Base-by-base conservation (phyloP, 2,797 vertebrate genomes). In the Balearica regulorum region DNA sequence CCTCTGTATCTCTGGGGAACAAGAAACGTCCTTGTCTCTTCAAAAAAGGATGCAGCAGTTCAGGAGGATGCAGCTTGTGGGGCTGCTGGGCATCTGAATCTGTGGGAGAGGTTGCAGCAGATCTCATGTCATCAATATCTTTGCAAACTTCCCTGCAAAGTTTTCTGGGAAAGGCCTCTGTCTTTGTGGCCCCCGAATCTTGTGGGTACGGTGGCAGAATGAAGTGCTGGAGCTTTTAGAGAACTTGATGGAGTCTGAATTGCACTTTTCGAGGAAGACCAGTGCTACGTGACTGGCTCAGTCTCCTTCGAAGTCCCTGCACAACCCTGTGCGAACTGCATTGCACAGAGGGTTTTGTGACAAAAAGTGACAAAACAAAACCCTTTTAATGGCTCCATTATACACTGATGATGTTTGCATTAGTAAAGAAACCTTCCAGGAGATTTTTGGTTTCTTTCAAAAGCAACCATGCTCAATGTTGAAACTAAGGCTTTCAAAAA, bases 61-160 rank as follows among this genome's bases (percentile, higher is more conserved):
- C 41, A 51, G 57, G 28, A 49, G 6, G 22, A 49, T 6, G 15
- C 33, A 61, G 46, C 22, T 46, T 80, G 33, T 3, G 11, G 41
- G 71, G 57, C 49, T 92, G 24, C 26, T 37, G 44, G 46, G 25
- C 35, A n/a, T 26, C 17, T 39, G 35, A 65, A 78, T 77, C n/a
- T 71, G 66, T 4, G 1, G 41, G 13, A n/a, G 31, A 83, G 20
- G 19, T 35, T 76, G 55, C 39, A 53, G 24, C 29, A 62, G 5
- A 7, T 29, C 2, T 73, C 3, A 1, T 33, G 35, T 73, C 19
- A 6, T 25, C 4, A 0, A 1, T 55, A 16, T 57, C 68, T 57
- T 55, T 35, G 26, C 39, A 73, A 46, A 26, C 16, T 70, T 49
- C 17, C 29, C 41, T 70, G 48, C n/a, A 62, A 60, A 46, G n/a